A percentile compares a stretch with the other conserved stretches of the same genome.
Conservation (phyloP, 2,113 vertebrate species). For the Hemiscyllium ocellatum region DNA sequence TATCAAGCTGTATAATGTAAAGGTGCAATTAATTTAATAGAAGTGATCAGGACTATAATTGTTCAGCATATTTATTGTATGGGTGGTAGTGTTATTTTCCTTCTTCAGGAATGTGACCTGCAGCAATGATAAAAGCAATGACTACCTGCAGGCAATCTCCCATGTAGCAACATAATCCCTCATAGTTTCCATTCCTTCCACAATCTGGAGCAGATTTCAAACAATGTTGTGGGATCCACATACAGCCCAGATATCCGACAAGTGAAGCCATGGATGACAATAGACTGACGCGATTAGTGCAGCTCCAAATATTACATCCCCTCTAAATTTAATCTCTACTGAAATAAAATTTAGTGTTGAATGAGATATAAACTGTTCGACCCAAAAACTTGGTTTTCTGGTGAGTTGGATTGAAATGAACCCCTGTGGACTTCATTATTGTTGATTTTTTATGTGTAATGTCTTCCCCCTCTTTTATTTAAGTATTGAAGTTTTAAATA, state of each 20-base stretch:
- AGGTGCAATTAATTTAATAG: background rate
- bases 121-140: background rate
- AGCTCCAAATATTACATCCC: background rate
- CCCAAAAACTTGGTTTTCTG: background rate
- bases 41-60: background rate
- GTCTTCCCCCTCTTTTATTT: background rate
- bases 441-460: background rate
- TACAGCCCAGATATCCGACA: background rate
- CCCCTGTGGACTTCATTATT: background rate
- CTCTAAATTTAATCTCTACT: background rate
- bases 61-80: background rate
- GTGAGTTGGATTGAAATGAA: background rate
- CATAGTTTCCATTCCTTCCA: background rate
- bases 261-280: background rate
- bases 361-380: background rate
- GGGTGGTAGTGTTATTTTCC: background rate
- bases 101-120: constrained; percentile 1
- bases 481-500: background rate
- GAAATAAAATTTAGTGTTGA: background rate
- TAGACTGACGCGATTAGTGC: background rate
- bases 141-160: background rate
- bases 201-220: background rate
- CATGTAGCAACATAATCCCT: background rate
- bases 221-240: background rate
- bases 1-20: background rate